phyloP scores from a whole-genome alignment of 2,797 vertebrate species.

The Diceros bicornis region DNA sequence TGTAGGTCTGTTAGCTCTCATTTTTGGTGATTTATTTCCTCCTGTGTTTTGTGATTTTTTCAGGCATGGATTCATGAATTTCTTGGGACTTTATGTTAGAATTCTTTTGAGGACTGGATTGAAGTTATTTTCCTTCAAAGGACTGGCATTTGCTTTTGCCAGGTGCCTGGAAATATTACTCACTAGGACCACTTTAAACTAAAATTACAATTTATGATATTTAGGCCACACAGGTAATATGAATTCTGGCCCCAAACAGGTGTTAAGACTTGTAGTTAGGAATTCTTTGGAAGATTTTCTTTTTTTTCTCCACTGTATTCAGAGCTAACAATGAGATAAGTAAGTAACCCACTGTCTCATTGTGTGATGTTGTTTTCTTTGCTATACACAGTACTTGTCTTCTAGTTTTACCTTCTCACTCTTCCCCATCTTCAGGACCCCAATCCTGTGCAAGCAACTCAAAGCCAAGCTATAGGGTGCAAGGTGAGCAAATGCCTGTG shows the following conservation, averaged over 20 bases:
- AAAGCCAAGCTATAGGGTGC: not conserved
- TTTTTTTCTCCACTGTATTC: not conserved
- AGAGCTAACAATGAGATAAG: not conserved
- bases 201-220: conserved; percentile 36
- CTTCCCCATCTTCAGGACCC: not conserved
- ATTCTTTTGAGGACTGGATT: conserved; percentile 7
- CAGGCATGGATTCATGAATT: not conserved
- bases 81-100: not conserved
- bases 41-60: not conserved
- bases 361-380: not conserved
- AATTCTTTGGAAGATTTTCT: not conserved
- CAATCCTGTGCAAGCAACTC: not conserved
- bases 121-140: not conserved
- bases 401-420: conserved; percentile 9
- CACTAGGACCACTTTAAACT: not conserved
- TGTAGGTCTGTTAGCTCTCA: not conserved
- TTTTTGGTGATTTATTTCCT: not conserved
- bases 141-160: conserved; percentile 9
- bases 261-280: not conserved
- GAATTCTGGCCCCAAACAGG: not conserved
- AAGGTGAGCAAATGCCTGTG: not conserved
- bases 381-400: not conserved
- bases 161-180: not conserved
- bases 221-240: not conserved
- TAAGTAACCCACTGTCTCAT: not conserved